phyloP scores from a whole-genome alignment of 2,113 vertebrate species.

The Turnix velox region DNA sequence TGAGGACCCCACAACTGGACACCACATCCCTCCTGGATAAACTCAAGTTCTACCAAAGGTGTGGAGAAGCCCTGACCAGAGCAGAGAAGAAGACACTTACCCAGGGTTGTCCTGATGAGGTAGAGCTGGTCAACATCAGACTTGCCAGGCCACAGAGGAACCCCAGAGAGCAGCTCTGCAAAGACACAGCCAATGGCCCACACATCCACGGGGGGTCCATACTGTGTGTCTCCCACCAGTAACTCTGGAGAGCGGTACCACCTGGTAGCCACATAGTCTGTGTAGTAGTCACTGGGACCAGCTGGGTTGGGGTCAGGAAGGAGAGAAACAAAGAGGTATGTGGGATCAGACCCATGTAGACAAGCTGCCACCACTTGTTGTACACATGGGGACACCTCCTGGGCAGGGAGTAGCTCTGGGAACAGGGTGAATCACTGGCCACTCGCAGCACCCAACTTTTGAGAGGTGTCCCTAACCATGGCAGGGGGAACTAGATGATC shows the following conservation, averaged over 20 bases:
- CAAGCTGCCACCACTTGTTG: accelerated
- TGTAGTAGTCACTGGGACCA: slow-evolving; percentile 90
- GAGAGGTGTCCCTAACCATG: too few relatives aligned
- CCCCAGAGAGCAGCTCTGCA: slow-evolving; percentile 86
- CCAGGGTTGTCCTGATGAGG: slow-evolving; percentile 88
- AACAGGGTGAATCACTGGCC: not conserved
- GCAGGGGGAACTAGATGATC: too few relatives aligned
- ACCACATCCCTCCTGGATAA: not conserved
- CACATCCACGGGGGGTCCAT: slow-evolving; percentile 89
- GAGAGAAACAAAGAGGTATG: not conserved
- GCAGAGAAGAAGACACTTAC: slow-evolving; percentile 61
- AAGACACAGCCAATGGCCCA: slow-evolving; percentile 96
- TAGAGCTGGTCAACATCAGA: slow-evolving; percentile 95
- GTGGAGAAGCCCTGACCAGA: accelerated
- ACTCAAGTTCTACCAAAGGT: not conserved
- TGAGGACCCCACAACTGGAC: too few relatives aligned
- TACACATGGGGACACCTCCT: not conserved
- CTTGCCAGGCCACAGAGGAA: slow-evolving; percentile 90
- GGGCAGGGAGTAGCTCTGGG: not conserved
- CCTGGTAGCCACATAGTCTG: slow-evolving; percentile 93
- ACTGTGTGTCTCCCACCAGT: slow-evolving; percentile 91
- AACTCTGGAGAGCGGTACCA: slow-evolving; percentile 95
- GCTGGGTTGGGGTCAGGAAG: slow-evolving; percentile 66
- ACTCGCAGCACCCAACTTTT: not conserved
- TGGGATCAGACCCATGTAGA: not conserved